Percentiles rank a stretch among this genome's conserved stretches.
These are phyloP conservation scores for Eupsittula cactorum DNA, from an alignment of 2,113 vertebrate species.

Conservation along the genomic window DNA sequence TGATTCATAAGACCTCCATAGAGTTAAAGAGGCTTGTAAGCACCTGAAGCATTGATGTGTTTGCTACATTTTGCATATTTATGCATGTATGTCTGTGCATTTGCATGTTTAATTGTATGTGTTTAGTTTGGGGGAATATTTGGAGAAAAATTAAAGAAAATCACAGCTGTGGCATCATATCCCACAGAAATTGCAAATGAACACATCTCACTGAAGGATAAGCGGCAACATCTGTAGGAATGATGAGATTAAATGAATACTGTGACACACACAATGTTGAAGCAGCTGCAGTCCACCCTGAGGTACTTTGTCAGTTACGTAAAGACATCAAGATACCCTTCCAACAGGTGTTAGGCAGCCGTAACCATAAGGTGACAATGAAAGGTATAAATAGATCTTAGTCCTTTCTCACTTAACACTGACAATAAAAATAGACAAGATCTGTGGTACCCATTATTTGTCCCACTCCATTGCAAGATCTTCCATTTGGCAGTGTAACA, in stretches of 20 bases:
- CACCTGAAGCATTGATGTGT: neutral
- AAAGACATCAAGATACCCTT: neutral
- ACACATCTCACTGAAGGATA: neutral
- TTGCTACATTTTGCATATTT: neutral
- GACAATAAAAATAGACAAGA: neutral
- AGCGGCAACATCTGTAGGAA: constrained; percentile 20
- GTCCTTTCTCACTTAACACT: neutral
- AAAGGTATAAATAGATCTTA: neutral
- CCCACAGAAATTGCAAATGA: neutral
- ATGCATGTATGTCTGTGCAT: too few species aligned
- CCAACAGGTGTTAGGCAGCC: neutral
- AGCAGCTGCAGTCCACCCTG: neutral
- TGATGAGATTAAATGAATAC: neutral
- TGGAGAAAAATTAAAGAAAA: neutral
- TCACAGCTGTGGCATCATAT: neutral
- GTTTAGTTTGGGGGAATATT: neutral
- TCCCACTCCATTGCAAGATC: neutral
- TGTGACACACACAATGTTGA: neutral
- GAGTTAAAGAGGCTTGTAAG: neutral
- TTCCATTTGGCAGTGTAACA: neutral
- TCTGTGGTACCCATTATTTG: neutral
- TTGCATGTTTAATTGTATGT: neutral
- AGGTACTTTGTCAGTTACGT: neutral
- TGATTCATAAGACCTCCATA: neutral
- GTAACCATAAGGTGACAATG: neutral